Percentiles rank a stretch among this genome's conserved stretches.
These are phyloP conservation scores for Neodontobutis hainanensis DNA, from an alignment of 2,113 vertebrate genomes.

Conservation along the genomic window DNA sequence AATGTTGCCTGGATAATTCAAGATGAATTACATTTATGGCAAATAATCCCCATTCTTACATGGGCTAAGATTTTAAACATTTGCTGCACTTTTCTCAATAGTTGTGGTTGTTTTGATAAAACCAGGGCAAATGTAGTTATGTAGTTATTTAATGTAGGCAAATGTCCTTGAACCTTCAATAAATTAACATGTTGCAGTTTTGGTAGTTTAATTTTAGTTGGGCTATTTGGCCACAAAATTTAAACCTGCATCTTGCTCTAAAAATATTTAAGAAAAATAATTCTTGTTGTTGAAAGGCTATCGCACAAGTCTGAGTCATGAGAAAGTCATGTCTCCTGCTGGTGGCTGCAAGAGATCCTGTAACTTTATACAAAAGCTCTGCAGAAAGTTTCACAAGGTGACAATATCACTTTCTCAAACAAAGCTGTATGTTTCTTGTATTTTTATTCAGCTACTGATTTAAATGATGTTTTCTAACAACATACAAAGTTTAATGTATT, in stretches of 20 bases:
- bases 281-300: conserved; percentile 6
- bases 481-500: conserved; percentile 14
- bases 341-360: neutral
- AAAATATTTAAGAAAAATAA: conserved; percentile 28
- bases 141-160: conserved; percentile 25
- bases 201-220: conserved; percentile 4
- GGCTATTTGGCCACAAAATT: conserved; percentile 3
- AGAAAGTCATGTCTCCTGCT: neutral
- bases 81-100: neutral
- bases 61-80: neutral
- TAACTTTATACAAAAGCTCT: neutral
- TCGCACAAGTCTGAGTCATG: conserved; percentile 35
- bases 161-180: neutral
- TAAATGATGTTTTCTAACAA: conserved; percentile 71
- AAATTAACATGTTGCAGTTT: neutral
- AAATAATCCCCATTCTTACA: neutral
- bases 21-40: neutral
- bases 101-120: neutral
- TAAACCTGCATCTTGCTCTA: conserved; percentile 22
- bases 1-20: neutral
- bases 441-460: conserved; percentile 76
- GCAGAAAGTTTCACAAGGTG: neutral
- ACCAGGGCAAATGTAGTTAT: neutral
- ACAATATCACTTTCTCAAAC: conserved; percentile 48
- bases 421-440: conserved; percentile 67